phyloP scores from a whole-genome alignment of 2,888 invertebrate species.

The Gastrophysa polygoni region DNA sequence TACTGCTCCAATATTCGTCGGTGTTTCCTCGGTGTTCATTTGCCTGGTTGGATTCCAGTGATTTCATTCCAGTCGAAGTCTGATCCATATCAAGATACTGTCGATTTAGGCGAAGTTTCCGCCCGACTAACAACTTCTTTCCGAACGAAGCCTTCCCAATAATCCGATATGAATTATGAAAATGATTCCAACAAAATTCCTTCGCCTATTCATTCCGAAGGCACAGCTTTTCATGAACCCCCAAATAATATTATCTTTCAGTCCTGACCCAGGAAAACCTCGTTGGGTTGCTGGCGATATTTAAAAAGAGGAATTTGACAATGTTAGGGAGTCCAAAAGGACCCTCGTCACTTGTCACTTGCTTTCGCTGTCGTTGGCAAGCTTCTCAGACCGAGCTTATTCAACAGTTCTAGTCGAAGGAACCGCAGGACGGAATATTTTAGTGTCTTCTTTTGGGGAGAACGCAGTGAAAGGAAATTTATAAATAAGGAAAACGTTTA shows the following conservation, averaged over 20 bases:
- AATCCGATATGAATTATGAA: conserved; percentile 7
- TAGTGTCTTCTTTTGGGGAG: conserved; percentile 18
- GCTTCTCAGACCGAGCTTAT: conserved; percentile 32
- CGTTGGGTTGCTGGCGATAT: conserved; percentile 13
- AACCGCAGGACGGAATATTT: conserved; percentile 31
- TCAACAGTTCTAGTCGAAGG: conserved; percentile 33
- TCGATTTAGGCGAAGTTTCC: no score
- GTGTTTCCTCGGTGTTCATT: no score
- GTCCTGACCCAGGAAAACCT: background rate
- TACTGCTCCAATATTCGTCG: no score
- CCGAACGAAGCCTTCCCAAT: background rate
- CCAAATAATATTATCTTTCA: conserved; percentile 14
- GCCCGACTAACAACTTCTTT: no score
- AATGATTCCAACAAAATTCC: conserved; percentile 4
- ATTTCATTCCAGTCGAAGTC: no score
- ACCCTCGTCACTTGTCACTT: conserved; percentile 37
- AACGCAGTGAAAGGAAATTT: conserved; percentile 25
- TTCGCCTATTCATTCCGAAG: background rate
- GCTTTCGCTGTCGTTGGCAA: conserved; percentile 34
- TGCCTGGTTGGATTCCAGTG: no score
- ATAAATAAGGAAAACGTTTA: conserved; percentile 27
- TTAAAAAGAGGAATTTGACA: conserved; percentile 24
- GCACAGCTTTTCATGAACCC: conserved; percentile 9
- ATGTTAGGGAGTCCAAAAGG: conserved; percentile 24
- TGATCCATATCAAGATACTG: no score